Base-by-base conservation (phyloP, 2,797 vertebrate species). In the Uromys caudimaculatus region DNA sequence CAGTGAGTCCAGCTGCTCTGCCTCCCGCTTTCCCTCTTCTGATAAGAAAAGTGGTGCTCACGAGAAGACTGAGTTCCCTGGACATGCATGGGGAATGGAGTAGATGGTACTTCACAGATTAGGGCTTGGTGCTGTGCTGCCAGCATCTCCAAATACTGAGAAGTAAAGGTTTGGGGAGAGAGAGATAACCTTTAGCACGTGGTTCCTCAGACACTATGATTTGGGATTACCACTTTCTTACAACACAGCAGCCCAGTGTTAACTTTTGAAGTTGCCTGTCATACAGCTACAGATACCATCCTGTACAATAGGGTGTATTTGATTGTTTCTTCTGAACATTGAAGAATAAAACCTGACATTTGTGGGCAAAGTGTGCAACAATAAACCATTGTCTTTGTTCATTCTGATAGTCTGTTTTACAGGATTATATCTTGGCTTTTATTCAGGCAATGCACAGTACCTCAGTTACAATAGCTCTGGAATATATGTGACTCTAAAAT, bases 401-500 rank as follows among this genome's bases (percentile, higher is more conserved):
- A 29, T 27, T 90, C 41, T 62, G 41, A 52, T 32, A 91, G 78
- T 75, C 54, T 95, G 23, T 58, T 91, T 60, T 89, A 67, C 21
- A 41, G 10, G 73, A 83, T 91, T 83, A 19, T 91, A 38, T 93
- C 35, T 64, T 90, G 69, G n/a, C 52, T 81, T 92, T 94, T 91
- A 54, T 69, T 94, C 52, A 95, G 17, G 69, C 44, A 87, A 47
- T 93, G 4, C 29, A 56, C 29, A 54, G 71, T 81, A 47, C 62
- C 79, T 62, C 52, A 91, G 6, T 13, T 64, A 29, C 16, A 4
- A 47, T 75, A 90, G 71, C 41, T 87, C 41, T 94, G 82, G 60
- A 87, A 44, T 92, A 71, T 89, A 82, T 95, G 62, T 87, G 54
- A 93, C 94, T 97, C 50, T 83, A 27, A 91, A 91, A 76, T 58